Evolutionary conservation across 2,797 vertebrate genomes (phyloP), one percentile per base, ranked within the genome.

Genomic region (Lates japonicus): DNA sequence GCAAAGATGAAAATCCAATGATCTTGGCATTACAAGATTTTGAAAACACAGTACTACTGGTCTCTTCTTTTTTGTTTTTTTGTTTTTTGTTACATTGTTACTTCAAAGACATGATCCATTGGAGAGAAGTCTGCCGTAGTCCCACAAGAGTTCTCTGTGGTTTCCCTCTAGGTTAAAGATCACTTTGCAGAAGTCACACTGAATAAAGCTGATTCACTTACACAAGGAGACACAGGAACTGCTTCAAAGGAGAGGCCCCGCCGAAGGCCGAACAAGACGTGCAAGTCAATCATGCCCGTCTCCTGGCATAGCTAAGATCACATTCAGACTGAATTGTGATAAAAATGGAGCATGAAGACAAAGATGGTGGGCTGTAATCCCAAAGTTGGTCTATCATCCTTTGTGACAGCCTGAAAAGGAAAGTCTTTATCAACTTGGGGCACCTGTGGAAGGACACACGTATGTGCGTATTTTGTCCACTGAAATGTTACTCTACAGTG

Each of bases 161-260:
- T 78, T 90, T 86, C 87, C 72, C 63, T 82, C 60, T 74, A 63
- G 86, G 85, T 94, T 93, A 92, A 93, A 93, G 80, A 94, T 94
- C 85, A 80, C 84, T 93, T 91, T 85, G 80, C 82, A 90, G 60
- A 90, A 93, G 91, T 89, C 90, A 93, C 83, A 78, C 87, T 87
- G 85, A 89, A 94, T 88, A 81, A 93, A 90, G 90, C 88, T 73
- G 63, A 80, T 78, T 57, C 44, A 46, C 63, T 89, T 73, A 83
- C 83, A 87, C 46, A 78, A 83, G 66, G 67, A 90, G 80, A 87
- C 60, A 4, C 19, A 44, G 70, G 77, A 87, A 65, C 71, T 69
- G 59, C 89, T 91, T 92, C 88, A 90, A 91, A 91, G 80, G 76
- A 81, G 81, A 64, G 44, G 62, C 66, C 81, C 81, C 65, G 1